Conservation (phyloP, 2,113 vertebrate genomes). For the Cromileptes altivelis region DNA sequence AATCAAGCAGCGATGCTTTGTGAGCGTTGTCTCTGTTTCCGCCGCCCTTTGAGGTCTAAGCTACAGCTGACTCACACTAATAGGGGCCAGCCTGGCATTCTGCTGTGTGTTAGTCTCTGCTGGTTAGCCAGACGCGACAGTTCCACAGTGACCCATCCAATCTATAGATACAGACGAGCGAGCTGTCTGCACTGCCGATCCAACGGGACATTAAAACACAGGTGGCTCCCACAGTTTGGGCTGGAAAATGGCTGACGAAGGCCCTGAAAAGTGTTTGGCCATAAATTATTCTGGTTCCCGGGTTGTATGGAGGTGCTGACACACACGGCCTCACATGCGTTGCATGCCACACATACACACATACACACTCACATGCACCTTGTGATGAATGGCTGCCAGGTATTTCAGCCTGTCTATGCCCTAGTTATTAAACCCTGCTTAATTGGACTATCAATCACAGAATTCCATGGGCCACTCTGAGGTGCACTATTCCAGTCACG, state of each 20-base stretch:
- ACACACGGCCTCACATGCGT: slow-evolving; percentile 47
- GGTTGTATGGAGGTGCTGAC: slow-evolving; percentile 44
- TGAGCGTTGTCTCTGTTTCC: slow-evolving; percentile 31
- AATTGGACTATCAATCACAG: slow-evolving; percentile 84
- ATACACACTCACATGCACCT: slow-evolving; percentile 53
- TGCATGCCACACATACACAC: slow-evolving; percentile 45
- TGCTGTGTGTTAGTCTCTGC: slow-evolving; percentile 34
- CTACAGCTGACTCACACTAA: slow-evolving; percentile 54
- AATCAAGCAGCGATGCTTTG: slow-evolving; percentile 37
- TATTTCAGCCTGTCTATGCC: slow-evolving; percentile 72
- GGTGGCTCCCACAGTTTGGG: slow-evolving; percentile 31
- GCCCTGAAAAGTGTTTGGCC: slow-evolving; percentile 53
- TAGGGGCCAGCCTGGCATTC: slow-evolving; percentile 50
- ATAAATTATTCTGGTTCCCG: slow-evolving; percentile 64
- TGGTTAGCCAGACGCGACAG: slow-evolving; percentile 50
- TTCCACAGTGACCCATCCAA: slow-evolving; percentile 41
- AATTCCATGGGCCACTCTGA: slow-evolving; percentile 59
- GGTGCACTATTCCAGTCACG: slow-evolving; percentile 71
- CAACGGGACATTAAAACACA: slow-evolving; percentile 29
- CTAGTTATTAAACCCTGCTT: slow-evolving; percentile 83
- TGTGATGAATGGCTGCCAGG: slow-evolving; percentile 80
- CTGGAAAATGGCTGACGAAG: slow-evolving; percentile 54
- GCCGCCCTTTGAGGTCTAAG: slow-evolving; percentile 55
- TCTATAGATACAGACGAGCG: slow-evolving; percentile 31
- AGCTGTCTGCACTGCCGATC: slow-evolving; percentile 18